phyloP scores from a whole-genome alignment of 2,113 vertebrate genomes.

The Equus quagga region DNA sequence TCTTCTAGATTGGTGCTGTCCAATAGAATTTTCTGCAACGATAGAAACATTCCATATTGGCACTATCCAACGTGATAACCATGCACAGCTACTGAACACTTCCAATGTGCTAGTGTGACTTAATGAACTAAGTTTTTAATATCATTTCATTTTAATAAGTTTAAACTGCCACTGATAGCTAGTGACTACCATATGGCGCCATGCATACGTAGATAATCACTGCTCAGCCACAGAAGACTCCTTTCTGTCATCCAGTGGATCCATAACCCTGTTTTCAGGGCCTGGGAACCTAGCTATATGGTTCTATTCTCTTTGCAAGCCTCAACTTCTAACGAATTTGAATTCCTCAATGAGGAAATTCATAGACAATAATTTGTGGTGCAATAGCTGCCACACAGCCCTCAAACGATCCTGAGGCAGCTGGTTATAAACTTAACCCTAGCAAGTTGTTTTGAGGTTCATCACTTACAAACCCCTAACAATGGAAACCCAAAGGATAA shows the following conservation, averaged over 20 bases:
- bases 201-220: not conserved
- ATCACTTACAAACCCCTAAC: not conserved
- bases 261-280: not conserved
- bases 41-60: not conserved
- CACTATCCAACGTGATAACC: not conserved
- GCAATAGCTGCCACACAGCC: not conserved
- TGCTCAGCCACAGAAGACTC: not conserved
- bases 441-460: not conserved
- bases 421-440: not conserved
- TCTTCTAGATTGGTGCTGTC: not conserved
- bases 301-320: not conserved
- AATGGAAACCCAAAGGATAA: not conserved
- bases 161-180: not conserved
- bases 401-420: not conserved
- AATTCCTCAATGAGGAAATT: not conserved
- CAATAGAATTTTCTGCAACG: not conserved
- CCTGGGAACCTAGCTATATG: not conserved
- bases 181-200: not conserved
- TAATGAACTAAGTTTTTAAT: not conserved
- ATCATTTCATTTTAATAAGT: slow-evolving; percentile 20
- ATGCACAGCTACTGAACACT: not conserved
- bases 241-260: not conserved
- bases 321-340: not conserved
- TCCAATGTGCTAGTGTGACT: not conserved
- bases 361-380: not conserved